Evolutionary conservation across 2,113 vertebrate genomes (phyloP), one percentile per base, ranked within the genome.

Genomic region (Esox niger): DNA sequence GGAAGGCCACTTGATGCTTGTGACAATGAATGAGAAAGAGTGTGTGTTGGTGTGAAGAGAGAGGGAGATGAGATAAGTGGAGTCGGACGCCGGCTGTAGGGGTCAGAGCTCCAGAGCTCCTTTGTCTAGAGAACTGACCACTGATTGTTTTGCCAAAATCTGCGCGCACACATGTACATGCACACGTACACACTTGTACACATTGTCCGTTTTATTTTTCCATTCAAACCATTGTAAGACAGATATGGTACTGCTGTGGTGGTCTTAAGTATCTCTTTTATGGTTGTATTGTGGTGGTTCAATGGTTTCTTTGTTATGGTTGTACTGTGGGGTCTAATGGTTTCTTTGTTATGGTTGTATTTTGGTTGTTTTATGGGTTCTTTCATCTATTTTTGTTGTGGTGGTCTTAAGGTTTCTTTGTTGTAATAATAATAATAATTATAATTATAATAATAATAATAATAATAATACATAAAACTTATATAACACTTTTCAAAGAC

Each of bases 1-100:
- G 81, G 74, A 87, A 82, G 84, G 73, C 65, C 74, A 75, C 78
- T 87, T 67, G 73, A 83, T 25, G 38, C 71, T 78, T 64, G 66
- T 82, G 58, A 84, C 69, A 66, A 23, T 26, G 26, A 3, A 68
- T 78, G 56, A 11, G 75, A 74, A 70, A 76, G 55, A 81, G 71
- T 73, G 67, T 35, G 21, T 67, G 66, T 64, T 43, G 33, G 71
- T 64, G 62, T 68, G 68, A n/a, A 64, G 47, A 64, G 33, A 38
- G 21, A 63, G 65, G 69, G 73, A 76, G 83, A 89, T 89, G 89
- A 90, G 86, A 88, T 89, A 88, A 90, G 87, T 89, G 89, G 80
- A 80, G 79, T 80, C 77, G 68, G 88, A 66, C 75, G 66, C 89
- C 82, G 83, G 82, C 77, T 79, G 80, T 81, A 79, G 71, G 72